phyloP scores from a whole-genome alignment of 53 echinoderm and acorn worm genomes.

The Crossaster papposus region DNA sequence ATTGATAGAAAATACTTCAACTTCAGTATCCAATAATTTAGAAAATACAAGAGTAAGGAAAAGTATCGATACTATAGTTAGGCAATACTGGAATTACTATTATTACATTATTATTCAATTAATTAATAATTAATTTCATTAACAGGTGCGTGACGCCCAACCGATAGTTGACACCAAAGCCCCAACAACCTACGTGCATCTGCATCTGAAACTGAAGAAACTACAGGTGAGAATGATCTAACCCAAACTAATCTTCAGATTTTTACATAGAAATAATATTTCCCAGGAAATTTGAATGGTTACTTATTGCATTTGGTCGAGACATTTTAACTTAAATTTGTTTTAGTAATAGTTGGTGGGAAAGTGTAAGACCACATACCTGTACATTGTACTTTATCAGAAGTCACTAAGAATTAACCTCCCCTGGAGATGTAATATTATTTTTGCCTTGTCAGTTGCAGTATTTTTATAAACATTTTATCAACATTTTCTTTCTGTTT shows the following conservation, averaged over 20 bases:
- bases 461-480: too few species aligned
- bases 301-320: neutral
- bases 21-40: too few species aligned
- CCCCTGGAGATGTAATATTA: too few species aligned
- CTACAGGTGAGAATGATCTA: conserved; percentile 74
- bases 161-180: conserved; percentile 95
- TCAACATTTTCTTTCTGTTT: neutral
- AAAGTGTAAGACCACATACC: too few species aligned
- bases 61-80: neutral
- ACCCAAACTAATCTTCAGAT: neutral
- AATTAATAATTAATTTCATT: neutral
- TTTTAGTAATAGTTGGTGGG: too few species aligned
- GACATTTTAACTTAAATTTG: neutral
- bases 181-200: conserved; percentile 94
- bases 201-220: conserved; percentile 98
- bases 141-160: conserved; percentile 82
- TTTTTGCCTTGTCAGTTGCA: too few species aligned
- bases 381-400: too few species aligned
- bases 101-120: too few species aligned
- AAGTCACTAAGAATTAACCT: too few species aligned
- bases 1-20: too few species aligned
- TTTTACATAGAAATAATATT: neutral
- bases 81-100: neutral
- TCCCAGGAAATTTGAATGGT: neutral
- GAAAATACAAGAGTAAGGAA: too few species aligned